phyloP scores from a whole-genome alignment of 2,797 vertebrate species.

The Spinibarbus caldwelli region DNA sequence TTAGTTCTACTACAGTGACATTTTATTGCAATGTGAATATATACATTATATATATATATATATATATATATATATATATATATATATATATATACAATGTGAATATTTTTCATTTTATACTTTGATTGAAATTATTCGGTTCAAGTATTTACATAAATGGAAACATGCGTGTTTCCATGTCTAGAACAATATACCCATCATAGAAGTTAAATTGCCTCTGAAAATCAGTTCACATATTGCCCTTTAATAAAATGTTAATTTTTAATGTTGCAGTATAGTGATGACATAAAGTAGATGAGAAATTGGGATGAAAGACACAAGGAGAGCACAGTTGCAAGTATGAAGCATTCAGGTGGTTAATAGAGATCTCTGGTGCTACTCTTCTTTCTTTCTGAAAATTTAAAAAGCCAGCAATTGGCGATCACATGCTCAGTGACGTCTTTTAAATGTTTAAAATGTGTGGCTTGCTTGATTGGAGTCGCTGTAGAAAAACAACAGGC shows the following conservation, averaged over 20 bases:
- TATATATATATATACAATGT: too few relatives aligned
- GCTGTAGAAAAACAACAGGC: conserved; percentile 30
- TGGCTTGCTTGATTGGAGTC: conserved; percentile 9
- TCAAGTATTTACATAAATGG: too few relatives aligned
- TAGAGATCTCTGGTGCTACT: neutral
- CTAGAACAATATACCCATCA: neutral
- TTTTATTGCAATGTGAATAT: neutral
- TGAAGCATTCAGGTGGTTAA: conserved; percentile 19
- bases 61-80: too few relatives aligned
- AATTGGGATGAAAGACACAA: neutral
- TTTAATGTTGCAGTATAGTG: neutral
- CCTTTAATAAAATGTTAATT: neutral
- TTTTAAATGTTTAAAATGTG: conserved; percentile 24
- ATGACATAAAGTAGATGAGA: neutral
- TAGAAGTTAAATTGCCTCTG: neutral
- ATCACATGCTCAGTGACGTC: conserved; percentile 9
- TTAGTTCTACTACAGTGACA: neutral
- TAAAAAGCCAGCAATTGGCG: conserved; percentile 23
- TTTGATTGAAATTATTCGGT: too few relatives aligned
- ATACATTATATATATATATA: too few relatives aligned
- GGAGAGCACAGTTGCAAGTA: neutral
- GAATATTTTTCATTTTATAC: too few relatives aligned
- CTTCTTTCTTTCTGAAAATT: neutral
- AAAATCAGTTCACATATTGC: neutral
- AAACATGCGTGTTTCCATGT: too few relatives aligned